A percentile compares a stretch with the other conserved stretches of the same genome.
Evolutionary conservation across 2,888 invertebrate genomes (phyloP).

Genomic region (Leptopilina drosophilae): DNA sequence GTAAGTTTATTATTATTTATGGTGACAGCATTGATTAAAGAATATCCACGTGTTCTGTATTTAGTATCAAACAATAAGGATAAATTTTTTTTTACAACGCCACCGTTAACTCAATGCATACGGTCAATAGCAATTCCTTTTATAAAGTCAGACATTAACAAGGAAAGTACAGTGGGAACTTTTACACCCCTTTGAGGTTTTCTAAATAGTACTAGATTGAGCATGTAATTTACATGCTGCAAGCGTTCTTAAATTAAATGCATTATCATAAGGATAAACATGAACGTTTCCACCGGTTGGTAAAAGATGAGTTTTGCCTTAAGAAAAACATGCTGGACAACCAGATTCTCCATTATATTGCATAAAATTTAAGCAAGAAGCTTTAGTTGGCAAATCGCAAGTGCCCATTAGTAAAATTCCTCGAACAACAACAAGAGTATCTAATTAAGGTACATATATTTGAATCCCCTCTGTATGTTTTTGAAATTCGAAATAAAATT

Average conservation of each 20-base stretch:
- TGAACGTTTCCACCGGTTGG: slow-evolving; percentile 28
- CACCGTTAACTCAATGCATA: slow-evolving; percentile 47
- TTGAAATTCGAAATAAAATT: not conserved
- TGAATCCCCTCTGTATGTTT: not conserved
- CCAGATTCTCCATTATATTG: slow-evolving; percentile 49
- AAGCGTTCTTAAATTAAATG: slow-evolving; percentile 41
- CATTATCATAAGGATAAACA: slow-evolving; percentile 48
- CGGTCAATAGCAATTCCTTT: not conserved
- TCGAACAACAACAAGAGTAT: slow-evolving; percentile 27
- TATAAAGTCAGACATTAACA: not conserved
- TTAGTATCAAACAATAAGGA: slow-evolving; percentile 47
- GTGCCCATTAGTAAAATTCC: slow-evolving; percentile 46
- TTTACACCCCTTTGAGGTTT: slow-evolving; percentile 47
- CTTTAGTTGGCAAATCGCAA: slow-evolving; percentile 48
- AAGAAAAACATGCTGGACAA: slow-evolving; percentile 37
- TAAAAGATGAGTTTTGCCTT: slow-evolving; percentile 44
- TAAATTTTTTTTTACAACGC: slow-evolving; percentile 48
- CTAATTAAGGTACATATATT: not conserved
- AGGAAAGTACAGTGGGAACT: slow-evolving; percentile 44
- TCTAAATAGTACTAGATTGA: slow-evolving; percentile 30
- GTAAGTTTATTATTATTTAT: slow-evolving; percentile 46
- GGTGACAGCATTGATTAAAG: slow-evolving; percentile 23
- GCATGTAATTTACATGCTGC: slow-evolving; percentile 42
- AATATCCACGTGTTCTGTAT: not conserved
- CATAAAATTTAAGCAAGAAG: slow-evolving; percentile 48